Evolutionary conservation across 2,888 invertebrate genomes (phyloP).

Genomic region (Lysandra coridon): DNA sequence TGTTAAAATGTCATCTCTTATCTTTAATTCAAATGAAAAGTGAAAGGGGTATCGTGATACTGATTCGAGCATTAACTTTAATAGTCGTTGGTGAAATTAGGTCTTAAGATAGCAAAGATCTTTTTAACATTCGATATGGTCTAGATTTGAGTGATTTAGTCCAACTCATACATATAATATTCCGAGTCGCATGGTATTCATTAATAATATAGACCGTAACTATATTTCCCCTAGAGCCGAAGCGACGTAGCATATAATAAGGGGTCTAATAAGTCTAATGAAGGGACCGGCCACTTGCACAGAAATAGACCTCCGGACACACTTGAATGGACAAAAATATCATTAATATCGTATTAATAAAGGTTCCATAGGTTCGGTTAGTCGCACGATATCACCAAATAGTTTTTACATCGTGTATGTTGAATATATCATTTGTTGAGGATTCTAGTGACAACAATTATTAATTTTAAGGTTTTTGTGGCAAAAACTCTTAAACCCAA

Average conservation of each 20-base stretch:
- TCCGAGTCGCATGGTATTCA: not conserved
- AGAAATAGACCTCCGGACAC: not conserved
- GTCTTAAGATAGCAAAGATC: too few relatives aligned
- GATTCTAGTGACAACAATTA: not conserved
- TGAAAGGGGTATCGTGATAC: too few relatives aligned
- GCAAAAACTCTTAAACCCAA: not conserved
- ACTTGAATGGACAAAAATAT: constrained; percentile 25
- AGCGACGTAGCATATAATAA: constrained; percentile 22
- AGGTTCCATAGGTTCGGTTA: not conserved
- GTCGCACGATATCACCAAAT: not conserved
- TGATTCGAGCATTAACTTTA: too few relatives aligned
- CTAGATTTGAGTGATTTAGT: not conserved
- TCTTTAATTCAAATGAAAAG: too few relatives aligned
- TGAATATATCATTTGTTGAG: not conserved
- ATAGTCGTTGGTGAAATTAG: too few relatives aligned
- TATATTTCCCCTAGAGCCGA: not conserved
- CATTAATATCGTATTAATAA: not conserved
- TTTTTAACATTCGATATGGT: not conserved
- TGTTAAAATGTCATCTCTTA: too few relatives aligned
- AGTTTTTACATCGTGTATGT: not conserved
- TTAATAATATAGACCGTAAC: not conserved
- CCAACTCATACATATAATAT: not conserved
- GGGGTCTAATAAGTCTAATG: not conserved
- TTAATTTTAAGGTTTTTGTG: not conserved
- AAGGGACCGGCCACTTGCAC: constrained; percentile 19